A percentile compares a stretch with the other conserved stretches of the same genome.
Evolutionary conservation across 2,113 vertebrate species (phyloP).

Genomic region (Colossoma macropomum): DNA sequence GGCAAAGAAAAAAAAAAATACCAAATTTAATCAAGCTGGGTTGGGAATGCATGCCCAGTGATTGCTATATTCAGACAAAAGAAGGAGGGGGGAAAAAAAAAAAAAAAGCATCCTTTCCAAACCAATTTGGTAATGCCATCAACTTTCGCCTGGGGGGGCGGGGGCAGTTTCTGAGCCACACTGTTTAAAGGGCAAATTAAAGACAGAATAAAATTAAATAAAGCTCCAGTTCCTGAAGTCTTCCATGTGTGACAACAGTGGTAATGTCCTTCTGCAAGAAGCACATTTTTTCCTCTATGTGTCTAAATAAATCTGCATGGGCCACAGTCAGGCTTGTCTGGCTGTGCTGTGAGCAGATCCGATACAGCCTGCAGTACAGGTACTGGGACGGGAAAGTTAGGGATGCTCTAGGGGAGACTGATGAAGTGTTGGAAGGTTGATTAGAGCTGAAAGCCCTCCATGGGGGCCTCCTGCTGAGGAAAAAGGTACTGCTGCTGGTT

Average conservation of each 20-base stretch:
- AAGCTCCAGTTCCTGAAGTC: slow-evolving; percentile 34
- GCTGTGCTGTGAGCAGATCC: slow-evolving; percentile 6
- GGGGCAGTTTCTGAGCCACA: slow-evolving; percentile 33
- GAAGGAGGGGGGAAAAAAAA: background rate
- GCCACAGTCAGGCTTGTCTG: background rate
- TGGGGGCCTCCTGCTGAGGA: slow-evolving; percentile 93
- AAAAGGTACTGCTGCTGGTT: slow-evolving; percentile 97
- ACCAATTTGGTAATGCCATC: background rate
- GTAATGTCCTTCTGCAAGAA: slow-evolving; percentile 22
- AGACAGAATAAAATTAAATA: slow-evolving; percentile 32
- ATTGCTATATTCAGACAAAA: slow-evolving; percentile 2
- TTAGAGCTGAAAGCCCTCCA: slow-evolving; percentile 99
- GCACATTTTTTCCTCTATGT: slow-evolving; percentile 13
- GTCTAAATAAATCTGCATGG: slow-evolving; percentile 13
- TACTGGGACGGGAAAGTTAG: slow-evolving; percentile 27
- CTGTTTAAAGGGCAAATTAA: slow-evolving; percentile 3
- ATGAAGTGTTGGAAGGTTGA: slow-evolving; percentile 11
- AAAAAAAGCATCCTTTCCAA: background rate
- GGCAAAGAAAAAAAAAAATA: background rate
- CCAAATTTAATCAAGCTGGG: background rate
- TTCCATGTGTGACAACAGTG: slow-evolving; percentile 23
- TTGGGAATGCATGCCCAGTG: slow-evolving; percentile 1
- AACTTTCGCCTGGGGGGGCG: slow-evolving; percentile 1
- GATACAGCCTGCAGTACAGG: slow-evolving; percentile 12
- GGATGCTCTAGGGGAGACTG: slow-evolving; percentile 3